These are phyloP conservation scores for Agelas oroides DNA, from an alignment of 37 sponge, comb jelly and placozoan genomes.

Conservation along the genomic window DNA sequence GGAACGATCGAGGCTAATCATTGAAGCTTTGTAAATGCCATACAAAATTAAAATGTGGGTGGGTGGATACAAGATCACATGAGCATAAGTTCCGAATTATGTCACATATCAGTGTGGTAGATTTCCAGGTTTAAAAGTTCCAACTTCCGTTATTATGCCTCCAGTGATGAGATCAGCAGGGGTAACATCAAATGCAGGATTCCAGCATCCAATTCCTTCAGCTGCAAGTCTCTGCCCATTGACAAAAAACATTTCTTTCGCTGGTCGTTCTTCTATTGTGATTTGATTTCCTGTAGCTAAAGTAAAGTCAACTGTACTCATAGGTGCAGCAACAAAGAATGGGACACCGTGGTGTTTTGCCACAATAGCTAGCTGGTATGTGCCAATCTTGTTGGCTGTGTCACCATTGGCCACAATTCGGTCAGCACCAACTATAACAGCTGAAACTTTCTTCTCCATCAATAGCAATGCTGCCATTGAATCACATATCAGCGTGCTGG, in stretches of 20 bases:
- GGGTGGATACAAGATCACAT: too few relatives aligned
- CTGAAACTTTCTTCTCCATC: slow-evolving; percentile 33
- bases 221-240: slow-evolving; percentile 74
- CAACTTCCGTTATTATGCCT: slow-evolving; percentile 82
- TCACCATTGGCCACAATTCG: slow-evolving; percentile 81
- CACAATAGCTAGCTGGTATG: slow-evolving; percentile 77
- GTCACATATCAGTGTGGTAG: slow-evolving; percentile 15
- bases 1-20: too few relatives aligned
- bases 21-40: too few relatives aligned
- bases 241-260: slow-evolving; percentile 60
- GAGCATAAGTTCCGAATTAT: too few relatives aligned
- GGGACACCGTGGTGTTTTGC: slow-evolving; percentile 71
- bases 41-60: too few relatives aligned
- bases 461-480: slow-evolving; percentile 68
- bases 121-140: slow-evolving; percentile 55
- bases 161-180: slow-evolving; percentile 82
- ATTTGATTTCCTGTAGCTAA: slow-evolving; percentile 55
- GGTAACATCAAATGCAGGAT: slow-evolving; percentile 93
- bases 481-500: slow-evolving; percentile 78
- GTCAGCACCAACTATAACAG: slow-evolving; percentile 86
- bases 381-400: slow-evolving; percentile 91
- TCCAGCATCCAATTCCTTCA: slow-evolving; percentile 76
- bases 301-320: slow-evolving; percentile 67
- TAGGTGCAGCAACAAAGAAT: slow-evolving; percentile 81
- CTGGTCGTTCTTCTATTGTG: slow-evolving; percentile 76